phyloP scores from a whole-genome alignment of 2,113 vertebrate species.

The Hippocampus guttulatus region DNA sequence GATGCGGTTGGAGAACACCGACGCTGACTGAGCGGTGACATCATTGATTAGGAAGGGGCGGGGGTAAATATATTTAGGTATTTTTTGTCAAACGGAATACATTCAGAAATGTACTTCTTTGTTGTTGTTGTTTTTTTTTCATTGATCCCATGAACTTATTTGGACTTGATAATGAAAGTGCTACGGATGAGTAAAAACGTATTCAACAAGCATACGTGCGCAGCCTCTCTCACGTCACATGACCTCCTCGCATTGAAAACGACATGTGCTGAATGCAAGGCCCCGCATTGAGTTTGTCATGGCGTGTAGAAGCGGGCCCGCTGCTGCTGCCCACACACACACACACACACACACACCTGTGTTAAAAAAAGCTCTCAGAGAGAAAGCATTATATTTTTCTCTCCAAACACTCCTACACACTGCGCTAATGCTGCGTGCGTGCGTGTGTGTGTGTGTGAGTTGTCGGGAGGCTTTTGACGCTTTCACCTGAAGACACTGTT shows the following conservation, averaged over 20 bases:
- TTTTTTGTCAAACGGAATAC: too few relatives aligned
- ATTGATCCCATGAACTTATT: too few relatives aligned
- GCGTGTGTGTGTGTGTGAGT: constrained; percentile 35
- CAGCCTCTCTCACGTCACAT: too few relatives aligned
- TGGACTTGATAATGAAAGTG: too few relatives aligned
- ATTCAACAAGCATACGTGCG: too few relatives aligned
- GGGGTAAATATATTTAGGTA: too few relatives aligned
- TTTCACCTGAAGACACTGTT: constrained; percentile 62
- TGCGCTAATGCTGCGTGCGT: constrained; percentile 29
- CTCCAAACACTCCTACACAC: constrained; percentile 51
- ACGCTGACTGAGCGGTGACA: neutral
- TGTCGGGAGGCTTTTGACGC: constrained; percentile 40
- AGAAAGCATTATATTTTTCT: constrained; percentile 50
- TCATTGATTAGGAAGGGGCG: too few relatives aligned
- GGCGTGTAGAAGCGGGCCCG: neutral
- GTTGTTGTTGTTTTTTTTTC: too few relatives aligned
- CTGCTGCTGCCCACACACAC: neutral
- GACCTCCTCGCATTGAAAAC: too few relatives aligned
- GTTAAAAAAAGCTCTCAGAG: constrained; percentile 38
- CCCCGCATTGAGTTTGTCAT: neutral
- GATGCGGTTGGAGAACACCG: neutral
- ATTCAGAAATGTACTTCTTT: too few relatives aligned
- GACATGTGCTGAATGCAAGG: too few relatives aligned
- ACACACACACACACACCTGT: constrained; percentile 37
- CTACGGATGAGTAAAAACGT: too few relatives aligned